Evolutionary conservation across 2,797 vertebrate species (phyloP), one percentile per base, ranked within the genome.

Genomic region (Halcyon badia): DNA sequence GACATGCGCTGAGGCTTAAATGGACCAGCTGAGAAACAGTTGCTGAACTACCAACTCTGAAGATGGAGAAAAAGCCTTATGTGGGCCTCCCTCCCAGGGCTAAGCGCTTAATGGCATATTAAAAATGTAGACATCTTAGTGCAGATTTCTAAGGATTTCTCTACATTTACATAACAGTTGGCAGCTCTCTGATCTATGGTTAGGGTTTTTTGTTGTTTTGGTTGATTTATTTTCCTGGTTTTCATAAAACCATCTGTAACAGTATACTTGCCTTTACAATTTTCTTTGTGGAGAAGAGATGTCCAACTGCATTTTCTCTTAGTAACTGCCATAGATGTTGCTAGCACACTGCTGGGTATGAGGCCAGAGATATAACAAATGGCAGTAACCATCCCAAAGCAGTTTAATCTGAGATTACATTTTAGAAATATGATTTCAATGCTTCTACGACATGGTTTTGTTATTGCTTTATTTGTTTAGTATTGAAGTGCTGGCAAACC

Each of bases 1-100:
- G 94, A 87, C 75, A 92, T 66, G 73, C 24, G 6, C 64, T 92
- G 92, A 96, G 94, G 96, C 97, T 97, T 90, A 93, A 96, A 96
- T 12, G 21, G 68, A 82, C 91, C 52, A 85, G 83, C 54, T 94
- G 93, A 95, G 89, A 95, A 94, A 89, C 22, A 87, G 71, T 60
- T 68, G 56, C 82, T 89, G 90, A 96, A 85, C 57, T 61, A 71
- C 51, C 28, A 85, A 39, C 52, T 91, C 94, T 17, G 28, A 94
- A 90, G 72, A 75, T 37, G 44, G 33, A 90, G 73, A 44, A 79
- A 94, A 94, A 87, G 61, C 83, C 33, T 81, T 20, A 19, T 6
- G 66, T 20, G 60, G 49, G 72, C 57, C 65, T 76, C 64, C 44
- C 48, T 88, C 37, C 46, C 60, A 80, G 77, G 37, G 69, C 81